Conservation (phyloP, 2,888 invertebrate genomes). For the Mythimna ferrago region DNA sequence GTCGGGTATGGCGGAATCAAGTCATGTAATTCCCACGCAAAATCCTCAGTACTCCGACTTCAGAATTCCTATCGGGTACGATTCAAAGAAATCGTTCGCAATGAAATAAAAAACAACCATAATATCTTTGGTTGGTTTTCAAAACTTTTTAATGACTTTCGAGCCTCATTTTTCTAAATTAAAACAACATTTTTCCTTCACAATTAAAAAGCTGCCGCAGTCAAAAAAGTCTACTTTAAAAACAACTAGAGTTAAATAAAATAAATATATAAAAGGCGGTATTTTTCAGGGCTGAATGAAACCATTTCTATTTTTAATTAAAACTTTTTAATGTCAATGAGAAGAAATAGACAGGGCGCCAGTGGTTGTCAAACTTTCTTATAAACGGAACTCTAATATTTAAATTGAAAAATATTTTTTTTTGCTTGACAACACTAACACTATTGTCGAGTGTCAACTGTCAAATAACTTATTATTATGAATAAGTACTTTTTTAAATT, state of each 20-base stretch:
- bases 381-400: neutral
- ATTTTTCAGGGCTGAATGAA: slow-evolving; percentile 45
- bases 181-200: neutral
- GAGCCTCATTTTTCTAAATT: neutral
- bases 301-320: slow-evolving; percentile 68
- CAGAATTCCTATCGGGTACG: too few relatives aligned
- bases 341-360: slow-evolving; percentile 50
- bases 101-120: neutral
- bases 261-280: slow-evolving; percentile 12
- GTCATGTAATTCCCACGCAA: too few relatives aligned
- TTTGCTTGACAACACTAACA: too few relatives aligned
- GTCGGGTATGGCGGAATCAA: too few relatives aligned
- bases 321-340: slow-evolving; percentile 70
- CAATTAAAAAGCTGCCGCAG: neutral
- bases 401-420: too few relatives aligned
- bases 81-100: neutral
- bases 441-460: too few relatives aligned
- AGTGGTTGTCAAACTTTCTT: slow-evolving; percentile 59
- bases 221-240: slow-evolving; percentile 21
- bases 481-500: too few relatives aligned
- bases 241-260: slow-evolving; percentile 30
- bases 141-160: slow-evolving; percentile 8
- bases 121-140: neutral
- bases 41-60: too few relatives aligned
- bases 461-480: too few relatives aligned